A percentile compares a stretch with the other conserved stretches of the same genome.
phyloP scores from a whole-genome alignment of 2,113 vertebrate genomes.

The Tyrannus savana region DNA sequence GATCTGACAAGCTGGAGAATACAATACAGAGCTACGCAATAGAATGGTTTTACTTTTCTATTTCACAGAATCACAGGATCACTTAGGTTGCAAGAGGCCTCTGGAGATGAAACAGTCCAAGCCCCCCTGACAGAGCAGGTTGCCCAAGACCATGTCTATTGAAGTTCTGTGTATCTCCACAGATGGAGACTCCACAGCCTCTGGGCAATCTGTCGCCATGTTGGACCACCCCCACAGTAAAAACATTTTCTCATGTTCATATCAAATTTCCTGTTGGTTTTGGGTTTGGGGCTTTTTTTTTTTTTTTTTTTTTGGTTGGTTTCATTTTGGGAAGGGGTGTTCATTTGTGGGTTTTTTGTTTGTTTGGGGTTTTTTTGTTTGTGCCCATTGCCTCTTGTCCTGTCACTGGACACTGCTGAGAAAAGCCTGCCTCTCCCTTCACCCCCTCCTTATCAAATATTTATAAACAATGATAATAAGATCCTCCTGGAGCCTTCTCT shows the following conservation, averaged over 20 bases:
- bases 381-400: neutral
- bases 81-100: neutral
- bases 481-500: neutral
- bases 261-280: accelerated
- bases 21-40: neutral
- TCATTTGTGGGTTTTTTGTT: neutral
- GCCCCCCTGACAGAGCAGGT: neutral
- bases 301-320: neutral
- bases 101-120: neutral
- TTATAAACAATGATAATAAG: neutral
- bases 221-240: neutral
- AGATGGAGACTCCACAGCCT: neutral
- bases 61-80: neutral
- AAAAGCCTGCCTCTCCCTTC: neutral
- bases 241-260: neutral
- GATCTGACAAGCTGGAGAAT: neutral
- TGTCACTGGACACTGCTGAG: neutral
- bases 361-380: neutral
- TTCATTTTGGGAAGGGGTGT: neutral
- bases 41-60: neutral
- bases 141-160: neutral
- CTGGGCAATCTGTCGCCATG: neutral
- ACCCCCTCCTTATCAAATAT: neutral
- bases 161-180: neutral
- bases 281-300: too few relatives aligned